Evolutionary conservation across 2,113 vertebrate genomes (phyloP), one percentile per base, ranked within the genome.

Genomic region (Dascyllus trimaculatus): DNA sequence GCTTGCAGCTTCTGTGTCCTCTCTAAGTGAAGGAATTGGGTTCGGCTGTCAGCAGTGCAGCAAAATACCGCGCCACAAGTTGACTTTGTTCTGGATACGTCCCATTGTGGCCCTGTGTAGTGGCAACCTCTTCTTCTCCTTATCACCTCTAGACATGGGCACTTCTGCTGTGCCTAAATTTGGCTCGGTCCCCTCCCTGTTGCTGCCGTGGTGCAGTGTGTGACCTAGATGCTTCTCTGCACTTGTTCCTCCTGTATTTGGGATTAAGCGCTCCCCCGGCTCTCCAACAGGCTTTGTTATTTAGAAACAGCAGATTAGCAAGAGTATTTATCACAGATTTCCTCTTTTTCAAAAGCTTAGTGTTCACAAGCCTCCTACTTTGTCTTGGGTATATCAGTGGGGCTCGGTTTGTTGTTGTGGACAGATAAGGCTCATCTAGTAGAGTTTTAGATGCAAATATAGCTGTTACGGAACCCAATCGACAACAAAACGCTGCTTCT

Each of bases 251-350:
- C 66, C 75, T 84, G 78, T 80, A 32, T 89, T 82, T 77, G 60
- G 82, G 71, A 90, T 87, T 91, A 87, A 66, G 49, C 74, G 66
- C 71, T 65, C 75, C 21, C 32, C 62, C 51, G 57, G 82, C 64
- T 79, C 82, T 89, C 66, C 48, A 32, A 32, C 46, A 5, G 80
- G 75, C 62, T 90, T 81, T 86, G 80, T 89, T 90, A 87, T 91
- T 91, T 88, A 85, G 85, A 85, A 88, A 88, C 70, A 49, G 78
- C 71, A 85, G 87, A 92, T 93, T 92, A 92, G 77, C 63, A 25
- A 11, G 58, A 73, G 75, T 70, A 49, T 90, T 78, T 72, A 74
- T 82, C 67, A 38, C 82, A 75, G 69, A 88, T 89, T 91, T 87
- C 26, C 40, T 61, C 21, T 48, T 69, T 74, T 68, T 83, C 65